These are phyloP conservation scores for Xestia rhomboidea DNA, from an alignment of 2,888 invertebrate genomes.

Conservation along the genomic window DNA sequence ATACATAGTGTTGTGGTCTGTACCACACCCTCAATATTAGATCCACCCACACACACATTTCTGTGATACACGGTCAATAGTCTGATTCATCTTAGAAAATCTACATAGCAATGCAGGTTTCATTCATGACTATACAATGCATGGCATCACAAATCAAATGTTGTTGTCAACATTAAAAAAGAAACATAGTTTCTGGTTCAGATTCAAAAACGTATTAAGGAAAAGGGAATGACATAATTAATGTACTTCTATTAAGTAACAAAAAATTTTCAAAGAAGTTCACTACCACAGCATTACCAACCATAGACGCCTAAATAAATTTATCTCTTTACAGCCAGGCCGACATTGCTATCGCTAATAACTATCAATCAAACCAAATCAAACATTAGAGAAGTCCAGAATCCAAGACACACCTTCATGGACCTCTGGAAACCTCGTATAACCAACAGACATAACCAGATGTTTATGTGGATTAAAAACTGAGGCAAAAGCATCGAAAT, in stretches of 20 bases:
- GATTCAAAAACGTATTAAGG: background rate
- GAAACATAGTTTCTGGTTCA: background rate
- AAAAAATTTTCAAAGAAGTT: background rate
- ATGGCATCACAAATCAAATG: background rate
- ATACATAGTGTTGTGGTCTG: background rate
- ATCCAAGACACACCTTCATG: conserved; percentile 13
- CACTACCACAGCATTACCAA: background rate
- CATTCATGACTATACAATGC: background rate
- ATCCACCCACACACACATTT: background rate
- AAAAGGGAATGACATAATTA: background rate
- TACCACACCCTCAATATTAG: background rate
- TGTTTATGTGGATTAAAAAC: background rate
- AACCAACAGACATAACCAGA: background rate
- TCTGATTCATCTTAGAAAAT: background rate
- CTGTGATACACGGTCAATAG: background rate
- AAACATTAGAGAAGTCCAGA: background rate
- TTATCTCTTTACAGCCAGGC: background rate
- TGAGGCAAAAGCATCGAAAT: background rate
- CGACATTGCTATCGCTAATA: background rate
- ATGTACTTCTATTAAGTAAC: background rate
- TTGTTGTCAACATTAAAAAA: background rate
- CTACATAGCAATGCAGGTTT: background rate
- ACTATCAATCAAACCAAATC: background rate
- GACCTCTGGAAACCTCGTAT: background rate
- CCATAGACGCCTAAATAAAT: background rate